phyloP scores from a whole-genome alignment of 2,888 invertebrate species.

The Trimorus sp. region DNA sequence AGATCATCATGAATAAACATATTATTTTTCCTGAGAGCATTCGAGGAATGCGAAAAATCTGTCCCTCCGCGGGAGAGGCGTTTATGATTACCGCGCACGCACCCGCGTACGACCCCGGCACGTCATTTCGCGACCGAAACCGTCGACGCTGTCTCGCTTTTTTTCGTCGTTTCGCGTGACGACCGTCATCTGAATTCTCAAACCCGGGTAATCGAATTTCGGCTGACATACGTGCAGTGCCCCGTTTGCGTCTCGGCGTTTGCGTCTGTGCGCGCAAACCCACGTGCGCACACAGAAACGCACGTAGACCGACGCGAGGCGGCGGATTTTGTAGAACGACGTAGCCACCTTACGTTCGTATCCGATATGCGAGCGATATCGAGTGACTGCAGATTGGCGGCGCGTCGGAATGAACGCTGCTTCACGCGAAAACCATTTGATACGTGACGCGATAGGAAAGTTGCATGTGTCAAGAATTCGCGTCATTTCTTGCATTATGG shows the following conservation, averaged over 20 bases:
- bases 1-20: conserved; percentile 64
- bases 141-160: conserved; percentile 21
- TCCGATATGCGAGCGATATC: conserved; percentile 67
- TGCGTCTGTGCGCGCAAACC: not conserved
- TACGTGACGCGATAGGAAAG: conserved; percentile 55
- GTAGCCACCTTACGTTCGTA: conserved; percentile 47
- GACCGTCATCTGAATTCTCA: conserved; percentile 57
- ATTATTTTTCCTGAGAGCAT: conserved; percentile 58
- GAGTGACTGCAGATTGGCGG: conserved; percentile 71
- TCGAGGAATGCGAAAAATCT: conserved; percentile 63
- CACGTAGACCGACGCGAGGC: not conserved
- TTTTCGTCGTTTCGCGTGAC: conserved; percentile 54
- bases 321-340: conserved; percentile 34
- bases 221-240: conserved; percentile 57
- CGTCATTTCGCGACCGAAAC: conserved; percentile 40
- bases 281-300: not conserved
- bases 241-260: conserved; percentile 34
- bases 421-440: conserved; percentile 66
- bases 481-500: conserved; percentile 52
- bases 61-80: conserved; percentile 46
- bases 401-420: conserved; percentile 67
- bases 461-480: conserved; percentile 55
- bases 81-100: conserved; percentile 55
- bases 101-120: conserved; percentile 39
- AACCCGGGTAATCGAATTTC: conserved; percentile 65